These are phyloP conservation scores for Ctenoplectra terminalis DNA, from an alignment of 1,140 invertebrate genomes.

Conservation along the genomic window DNA sequence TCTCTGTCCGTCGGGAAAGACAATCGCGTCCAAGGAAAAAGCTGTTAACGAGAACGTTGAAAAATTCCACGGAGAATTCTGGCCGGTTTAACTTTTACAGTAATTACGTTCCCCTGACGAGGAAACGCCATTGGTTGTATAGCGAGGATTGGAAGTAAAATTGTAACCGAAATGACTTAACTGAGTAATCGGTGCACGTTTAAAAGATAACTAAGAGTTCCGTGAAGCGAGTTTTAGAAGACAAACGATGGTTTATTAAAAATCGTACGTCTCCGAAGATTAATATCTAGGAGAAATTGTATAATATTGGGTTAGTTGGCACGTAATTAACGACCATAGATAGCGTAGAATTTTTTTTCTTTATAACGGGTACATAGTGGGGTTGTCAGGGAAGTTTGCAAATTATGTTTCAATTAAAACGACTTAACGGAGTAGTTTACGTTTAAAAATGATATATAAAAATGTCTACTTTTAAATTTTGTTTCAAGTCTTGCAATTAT, in stretches of 20 bases:
- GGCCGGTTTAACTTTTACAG: background rate
- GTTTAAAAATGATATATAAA: too few relatives aligned
- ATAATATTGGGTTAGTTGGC: too few relatives aligned
- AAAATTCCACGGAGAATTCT: slow-evolving; percentile 51
- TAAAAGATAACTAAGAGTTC: background rate
- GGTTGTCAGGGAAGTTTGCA: too few relatives aligned
- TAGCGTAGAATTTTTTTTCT: too few relatives aligned
- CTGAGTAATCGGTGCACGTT: background rate
- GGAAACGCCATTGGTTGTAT: too few relatives aligned
- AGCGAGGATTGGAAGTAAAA: too few relatives aligned
- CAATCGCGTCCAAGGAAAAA: slow-evolving; percentile 54
- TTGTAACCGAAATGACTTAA: background rate
- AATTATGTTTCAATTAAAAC: too few relatives aligned
- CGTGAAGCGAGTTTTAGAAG: background rate
- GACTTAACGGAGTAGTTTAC: too few relatives aligned
- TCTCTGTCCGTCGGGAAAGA: slow-evolving; percentile 30
- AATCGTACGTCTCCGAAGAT: background rate
- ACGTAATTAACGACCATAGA: too few relatives aligned
- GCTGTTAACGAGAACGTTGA: slow-evolving; percentile 45
- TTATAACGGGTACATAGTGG: too few relatives aligned
- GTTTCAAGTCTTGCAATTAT: too few relatives aligned
- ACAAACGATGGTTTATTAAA: background rate
- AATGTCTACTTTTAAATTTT: too few relatives aligned
- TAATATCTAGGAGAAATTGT: background rate
- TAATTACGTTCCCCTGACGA: background rate